Evolutionary conservation across 2,113 vertebrate genomes (phyloP), one percentile per base, ranked within the genome.

Genomic region (Phyllostomus discolor): DNA sequence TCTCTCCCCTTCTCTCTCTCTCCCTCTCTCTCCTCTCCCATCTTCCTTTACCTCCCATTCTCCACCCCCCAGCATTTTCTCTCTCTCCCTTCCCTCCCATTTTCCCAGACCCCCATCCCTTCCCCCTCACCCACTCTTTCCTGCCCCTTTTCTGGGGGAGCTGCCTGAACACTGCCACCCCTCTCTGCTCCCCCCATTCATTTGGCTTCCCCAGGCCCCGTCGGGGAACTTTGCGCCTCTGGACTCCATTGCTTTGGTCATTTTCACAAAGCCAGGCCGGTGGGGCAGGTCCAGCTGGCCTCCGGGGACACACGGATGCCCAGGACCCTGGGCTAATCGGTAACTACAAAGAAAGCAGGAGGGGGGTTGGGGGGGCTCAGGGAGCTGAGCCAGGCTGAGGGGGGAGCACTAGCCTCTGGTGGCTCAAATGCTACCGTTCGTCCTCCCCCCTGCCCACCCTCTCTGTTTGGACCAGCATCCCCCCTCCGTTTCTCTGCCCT

Each of bases 271-370:
- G 97, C 93, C 93, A 59, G 87, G 81, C 89, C 79, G 67, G 64
- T 35, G 73, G 95, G 94, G 88, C 95, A 75, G 91, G 93, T 95
- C 82, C 75, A 28, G 79, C 89, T 52, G 73, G 93, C 87, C 57
- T 52, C 62, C 11, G 43, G 94, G 88, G 66, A 92, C 91, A 90
- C 78, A 16, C 88, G 84, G 95, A 96, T 66, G 96, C 90, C 87
- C 92, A 79, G 90, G 95, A 94, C 88, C 76, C 70, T 7, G 24
- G 88, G 96, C 95, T 95, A 73, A 85, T 75, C 91, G 97, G 97
- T 97, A 98, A 97, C 96, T 94, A 97, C 96, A 97, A 97, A 97
- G 97, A 59, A 72, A 96, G n/a, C 82, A 28, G 59, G 73, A 89
- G 69, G 92, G 83, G 89, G 89, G 83, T 16, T 20, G 5, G 88